Conservation (phyloP, 1,140 invertebrate genomes). For the Lordiphosa clarofinis region DNA sequence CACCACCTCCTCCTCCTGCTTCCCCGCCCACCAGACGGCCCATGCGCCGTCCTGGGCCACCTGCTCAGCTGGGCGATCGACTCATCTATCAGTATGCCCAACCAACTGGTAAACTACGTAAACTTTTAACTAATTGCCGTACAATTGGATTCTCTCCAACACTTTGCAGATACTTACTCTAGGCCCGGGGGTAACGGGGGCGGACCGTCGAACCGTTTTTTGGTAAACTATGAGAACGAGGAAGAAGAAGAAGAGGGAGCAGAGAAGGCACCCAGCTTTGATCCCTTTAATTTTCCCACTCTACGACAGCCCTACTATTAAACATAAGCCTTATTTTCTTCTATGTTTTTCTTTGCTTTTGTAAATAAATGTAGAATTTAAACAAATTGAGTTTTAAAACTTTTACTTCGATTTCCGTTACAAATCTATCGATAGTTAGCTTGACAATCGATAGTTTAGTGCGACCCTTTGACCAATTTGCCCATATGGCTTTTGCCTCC, state of each 20-base stretch:
- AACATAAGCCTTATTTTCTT: too few species aligned
- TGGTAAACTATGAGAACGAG: constrained; percentile 32
- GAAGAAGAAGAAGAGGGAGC: background rate
- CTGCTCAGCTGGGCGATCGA: constrained; percentile 45
- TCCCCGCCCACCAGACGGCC: constrained; percentile 7
- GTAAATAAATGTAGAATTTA: too few species aligned
- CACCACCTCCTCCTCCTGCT: constrained; percentile 11
- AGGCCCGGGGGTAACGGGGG: constrained; percentile 25
- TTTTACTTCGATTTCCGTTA: too few species aligned
- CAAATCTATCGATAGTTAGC: too few species aligned
- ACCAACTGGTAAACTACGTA: constrained; percentile 71
- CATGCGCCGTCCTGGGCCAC: constrained; percentile 14
- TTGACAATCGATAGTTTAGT: too few species aligned
- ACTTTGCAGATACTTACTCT: constrained; percentile 76
- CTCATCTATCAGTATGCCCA: constrained; percentile 73
- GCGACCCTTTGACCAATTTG: too few species aligned
- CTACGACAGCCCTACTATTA: too few species aligned
- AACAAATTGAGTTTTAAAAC: too few species aligned
- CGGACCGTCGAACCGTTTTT: constrained; percentile 19
- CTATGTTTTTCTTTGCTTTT: too few species aligned
- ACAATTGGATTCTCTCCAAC: constrained; percentile 78
- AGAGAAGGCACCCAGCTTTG: background rate
- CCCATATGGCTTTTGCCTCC: too few species aligned
- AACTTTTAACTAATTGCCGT: constrained; percentile 75
- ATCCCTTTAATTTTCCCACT: too few species aligned